These are phyloP conservation scores for Epistrophe grossulariae DNA, from an alignment of 2,888 invertebrate genomes.

Conservation along the genomic window DNA sequence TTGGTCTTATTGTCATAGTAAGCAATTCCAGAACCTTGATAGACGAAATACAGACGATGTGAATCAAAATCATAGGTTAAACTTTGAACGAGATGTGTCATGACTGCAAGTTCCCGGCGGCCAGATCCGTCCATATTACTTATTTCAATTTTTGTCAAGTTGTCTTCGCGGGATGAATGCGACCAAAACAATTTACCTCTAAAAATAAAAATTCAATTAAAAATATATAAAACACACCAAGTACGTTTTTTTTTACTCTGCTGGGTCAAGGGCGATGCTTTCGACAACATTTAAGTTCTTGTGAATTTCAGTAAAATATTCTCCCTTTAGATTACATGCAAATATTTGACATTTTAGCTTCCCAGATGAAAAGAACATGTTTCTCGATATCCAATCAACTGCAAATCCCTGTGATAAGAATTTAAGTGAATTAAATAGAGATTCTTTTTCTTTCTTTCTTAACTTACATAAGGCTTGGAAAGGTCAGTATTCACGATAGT, in stretches of 20 bases:
- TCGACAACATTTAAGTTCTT: constrained; percentile 84
- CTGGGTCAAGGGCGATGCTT: constrained; percentile 90
- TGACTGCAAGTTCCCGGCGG: constrained; percentile 80
- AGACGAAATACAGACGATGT: constrained; percentile 90
- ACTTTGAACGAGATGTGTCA: constrained; percentile 84
- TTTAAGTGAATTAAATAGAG: neutral
- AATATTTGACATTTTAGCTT: constrained; percentile 86
- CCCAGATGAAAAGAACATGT: constrained; percentile 86
- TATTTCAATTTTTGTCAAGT: constrained; percentile 85
- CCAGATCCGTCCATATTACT: constrained; percentile 88
- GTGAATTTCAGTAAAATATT: constrained; percentile 86
- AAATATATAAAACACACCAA: constrained; percentile 6
- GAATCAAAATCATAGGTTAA: constrained; percentile 86
- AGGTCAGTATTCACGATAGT: constrained; percentile 90
- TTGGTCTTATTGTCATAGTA: constrained; percentile 85
- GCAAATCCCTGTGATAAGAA: constrained; percentile 86
- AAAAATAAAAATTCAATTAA: constrained; percentile 37
- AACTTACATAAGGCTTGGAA: constrained; percentile 81
- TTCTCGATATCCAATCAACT: constrained; percentile 91
- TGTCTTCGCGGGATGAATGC: constrained; percentile 83
- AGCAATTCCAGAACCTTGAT: constrained; percentile 85
- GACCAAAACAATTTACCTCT: constrained; percentile 87
- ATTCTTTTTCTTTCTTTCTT: neutral
- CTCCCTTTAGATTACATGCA: constrained; percentile 89
- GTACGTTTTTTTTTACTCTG: constrained; percentile 80